Conservation (phyloP, 92 coral and sea anemone genomes). For the Muricea muricata region DNA sequence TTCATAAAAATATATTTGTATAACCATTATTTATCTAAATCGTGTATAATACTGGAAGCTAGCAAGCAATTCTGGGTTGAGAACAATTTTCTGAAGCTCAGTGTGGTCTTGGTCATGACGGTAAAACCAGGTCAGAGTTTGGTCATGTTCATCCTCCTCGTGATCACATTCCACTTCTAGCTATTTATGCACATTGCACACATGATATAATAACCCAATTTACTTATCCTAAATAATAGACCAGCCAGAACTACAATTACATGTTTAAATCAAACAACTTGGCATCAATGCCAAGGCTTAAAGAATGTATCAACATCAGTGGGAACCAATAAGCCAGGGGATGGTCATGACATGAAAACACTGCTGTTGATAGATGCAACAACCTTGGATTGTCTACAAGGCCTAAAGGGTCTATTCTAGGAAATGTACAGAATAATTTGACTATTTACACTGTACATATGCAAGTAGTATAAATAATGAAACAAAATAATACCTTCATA, state of each 20-base stretch:
- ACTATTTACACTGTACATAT: not conserved
- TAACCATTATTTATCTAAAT: too few relatives aligned
- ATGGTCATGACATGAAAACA: not conserved
- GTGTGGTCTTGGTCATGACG: not conserved
- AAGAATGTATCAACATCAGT: not conserved
- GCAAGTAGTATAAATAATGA: not conserved
- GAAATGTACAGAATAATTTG: not conserved
- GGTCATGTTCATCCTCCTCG: not conserved
- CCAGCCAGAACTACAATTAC: not conserved
- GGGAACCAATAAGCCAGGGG: not conserved
- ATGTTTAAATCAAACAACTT: not conserved
- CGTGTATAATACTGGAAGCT: not conserved
- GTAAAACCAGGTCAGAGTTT: not conserved
- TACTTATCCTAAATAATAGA: not conserved
- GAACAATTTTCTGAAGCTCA: not conserved
- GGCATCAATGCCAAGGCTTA: not conserved
- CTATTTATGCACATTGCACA: not conserved
- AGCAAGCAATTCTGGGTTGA: not conserved
- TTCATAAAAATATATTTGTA: not conserved
- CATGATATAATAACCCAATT: not conserved
- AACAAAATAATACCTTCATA: conserved; percentile 41
- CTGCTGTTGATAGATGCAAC: not conserved
- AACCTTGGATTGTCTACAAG: too few relatives aligned
- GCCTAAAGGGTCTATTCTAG: too few relatives aligned
- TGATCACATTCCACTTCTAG: not conserved